Conservation (phyloP, 2,113 vertebrate genomes). For the Sula dactylatra region DNA sequence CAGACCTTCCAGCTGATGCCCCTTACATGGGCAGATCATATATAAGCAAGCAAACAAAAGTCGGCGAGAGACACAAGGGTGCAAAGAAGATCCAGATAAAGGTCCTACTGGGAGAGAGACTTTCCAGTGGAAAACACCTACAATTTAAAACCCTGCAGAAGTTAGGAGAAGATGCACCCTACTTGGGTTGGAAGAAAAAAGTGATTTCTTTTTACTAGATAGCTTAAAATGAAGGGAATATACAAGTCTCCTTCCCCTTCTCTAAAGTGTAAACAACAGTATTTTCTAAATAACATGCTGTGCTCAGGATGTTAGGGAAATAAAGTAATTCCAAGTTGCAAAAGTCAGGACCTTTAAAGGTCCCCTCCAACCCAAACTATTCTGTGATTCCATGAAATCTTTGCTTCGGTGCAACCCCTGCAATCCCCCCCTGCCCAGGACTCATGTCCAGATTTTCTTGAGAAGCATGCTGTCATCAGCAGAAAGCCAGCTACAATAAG, state of each 20-base stretch:
- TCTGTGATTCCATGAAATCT: background rate
- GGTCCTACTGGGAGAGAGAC: background rate
- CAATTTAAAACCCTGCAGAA: background rate
- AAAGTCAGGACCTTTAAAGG: background rate
- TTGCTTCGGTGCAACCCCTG: background rate
- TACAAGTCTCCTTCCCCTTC: background rate
- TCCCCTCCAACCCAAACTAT: background rate
- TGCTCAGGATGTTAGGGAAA: background rate
- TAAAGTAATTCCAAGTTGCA: background rate
- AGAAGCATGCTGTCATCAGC: background rate
- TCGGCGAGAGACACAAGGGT: background rate
- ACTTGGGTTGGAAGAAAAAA: background rate
- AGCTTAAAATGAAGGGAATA: background rate
- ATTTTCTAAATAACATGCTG: background rate
- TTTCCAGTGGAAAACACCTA: background rate
- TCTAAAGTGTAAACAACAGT: background rate
- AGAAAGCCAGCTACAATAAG: background rate
- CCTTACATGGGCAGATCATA: background rate
- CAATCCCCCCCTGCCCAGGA: background rate
- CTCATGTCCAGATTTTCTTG: background rate
- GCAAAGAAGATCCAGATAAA: background rate
- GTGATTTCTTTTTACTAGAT: background rate
- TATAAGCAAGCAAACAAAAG: background rate
- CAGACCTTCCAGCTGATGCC: background rate
- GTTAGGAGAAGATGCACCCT: background rate